Base-by-base conservation (phyloP, 2,888 invertebrate genomes). In the Chromoteleia sp. region DNA sequence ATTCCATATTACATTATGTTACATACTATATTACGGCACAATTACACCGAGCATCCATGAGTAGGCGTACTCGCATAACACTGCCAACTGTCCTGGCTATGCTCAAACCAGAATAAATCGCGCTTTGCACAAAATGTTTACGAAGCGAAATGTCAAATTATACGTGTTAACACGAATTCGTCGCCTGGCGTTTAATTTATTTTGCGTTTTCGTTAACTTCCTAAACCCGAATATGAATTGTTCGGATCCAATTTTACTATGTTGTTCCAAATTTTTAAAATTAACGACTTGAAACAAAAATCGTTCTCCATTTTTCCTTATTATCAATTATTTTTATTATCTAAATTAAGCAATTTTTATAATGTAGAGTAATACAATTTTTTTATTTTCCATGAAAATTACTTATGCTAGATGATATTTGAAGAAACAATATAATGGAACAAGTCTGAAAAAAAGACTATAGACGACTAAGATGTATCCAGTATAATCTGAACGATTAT, bases 1-100 rank as follows among this genome's bases (percentile, higher is more conserved):
- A 76, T 77, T 76, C 43, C 63, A 56, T 77, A 77, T 73, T 61
- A 81, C 68, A 81, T 73, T 81, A 77, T 71, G 67, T 81, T 81
- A 77, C 71, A 63, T 67, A 36, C 76, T 68, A 68, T 56, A 73
- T 77, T 81, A 77, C 50, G 56, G 81, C 61, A 73, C 73, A 73
- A 81, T 77, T 76, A 73, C 52, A 48, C 68, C 39, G 52, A 52
- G 59, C 71, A 65, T 29, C 61, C 25, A 56, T 15, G 56, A 81
- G 81, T 81, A 73, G 81, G 81, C 73, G 81, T 77, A 54, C 39
- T 68, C 56, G 36, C 63, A 33, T 43, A 61, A 63, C 54, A 48
- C 45, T 77, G 73, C 68, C 68, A 76, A 65, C 33, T 59, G 50
- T 68, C 65, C 43, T 76, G 17, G 45, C 45, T 50, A 21, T 33